Conservation (phyloP, 2,888 invertebrate genomes). For the Biston stratarius region DNA sequence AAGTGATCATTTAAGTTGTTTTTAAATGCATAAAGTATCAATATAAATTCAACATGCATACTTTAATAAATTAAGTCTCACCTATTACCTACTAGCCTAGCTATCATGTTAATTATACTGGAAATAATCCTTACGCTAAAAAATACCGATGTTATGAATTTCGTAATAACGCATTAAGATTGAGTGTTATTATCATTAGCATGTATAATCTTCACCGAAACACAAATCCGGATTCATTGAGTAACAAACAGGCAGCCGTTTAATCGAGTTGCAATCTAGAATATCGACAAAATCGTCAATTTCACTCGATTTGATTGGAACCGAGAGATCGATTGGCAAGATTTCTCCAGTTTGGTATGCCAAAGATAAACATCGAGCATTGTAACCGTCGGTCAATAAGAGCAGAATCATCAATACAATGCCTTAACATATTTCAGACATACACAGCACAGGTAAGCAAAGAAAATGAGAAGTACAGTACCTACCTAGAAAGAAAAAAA, state of each 20-base stretch:
- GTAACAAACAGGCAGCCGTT: conserved; percentile 70
- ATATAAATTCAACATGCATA: neutral
- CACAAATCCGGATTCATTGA: conserved; percentile 58
- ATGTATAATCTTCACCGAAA: conserved; percentile 53
- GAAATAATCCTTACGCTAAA: conserved; percentile 4
- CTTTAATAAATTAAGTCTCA: neutral
- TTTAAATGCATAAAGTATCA: neutral
- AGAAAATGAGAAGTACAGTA: too few relatives aligned
- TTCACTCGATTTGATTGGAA: conserved; percentile 61
- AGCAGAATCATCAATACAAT: too few relatives aligned
- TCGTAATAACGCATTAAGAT: conserved; percentile 51
- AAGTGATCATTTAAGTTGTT: conserved; percentile 51
- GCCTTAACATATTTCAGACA: too few relatives aligned
- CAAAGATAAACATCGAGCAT: neutral
- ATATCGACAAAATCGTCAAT: conserved; percentile 54
- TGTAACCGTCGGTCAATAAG: neutral
- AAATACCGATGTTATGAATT: conserved; percentile 39
- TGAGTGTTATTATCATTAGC: conserved; percentile 51
- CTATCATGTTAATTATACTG: conserved; percentile 3
- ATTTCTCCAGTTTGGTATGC: conserved; percentile 52
- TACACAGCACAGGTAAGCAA: too few relatives aligned
- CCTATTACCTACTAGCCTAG: neutral
- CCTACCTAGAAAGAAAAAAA: too few relatives aligned
- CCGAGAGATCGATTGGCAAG: conserved; percentile 41
- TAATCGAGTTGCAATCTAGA: conserved; percentile 58